A percentile compares a stretch with the other conserved stretches of the same genome.
Evolutionary conservation across 1,140 invertebrate genomes (phyloP).

Genomic region (Lanistes nyassanus): DNA sequence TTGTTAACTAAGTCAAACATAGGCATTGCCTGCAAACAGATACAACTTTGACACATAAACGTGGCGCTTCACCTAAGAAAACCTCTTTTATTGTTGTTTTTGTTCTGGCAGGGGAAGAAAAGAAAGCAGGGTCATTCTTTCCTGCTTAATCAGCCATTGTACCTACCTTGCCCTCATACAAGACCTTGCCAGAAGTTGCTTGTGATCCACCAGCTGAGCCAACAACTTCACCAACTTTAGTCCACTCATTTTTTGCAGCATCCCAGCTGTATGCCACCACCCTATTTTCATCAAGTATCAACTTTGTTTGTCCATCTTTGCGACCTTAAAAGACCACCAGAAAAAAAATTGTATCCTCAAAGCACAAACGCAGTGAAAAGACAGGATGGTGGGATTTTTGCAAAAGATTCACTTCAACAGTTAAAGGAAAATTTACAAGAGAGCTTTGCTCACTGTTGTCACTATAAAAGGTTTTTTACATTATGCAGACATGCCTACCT

Average conservation of each 20-base stretch:
- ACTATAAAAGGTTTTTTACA: no score
- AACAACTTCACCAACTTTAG: slow-evolving; percentile 88
- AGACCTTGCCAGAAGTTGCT: slow-evolving; percentile 75
- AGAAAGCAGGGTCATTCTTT: no score
- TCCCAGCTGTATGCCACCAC: slow-evolving; percentile 80
- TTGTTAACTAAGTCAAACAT: no score
- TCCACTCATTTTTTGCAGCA: slow-evolving; percentile 78
- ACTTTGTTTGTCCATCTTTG: slow-evolving; percentile 84
- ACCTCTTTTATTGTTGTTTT: no score
- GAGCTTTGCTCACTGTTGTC: neutral
- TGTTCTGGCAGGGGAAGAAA: no score
- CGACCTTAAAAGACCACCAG: slow-evolving; percentile 39
- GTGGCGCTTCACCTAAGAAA: no score
- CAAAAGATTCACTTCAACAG: neutral
- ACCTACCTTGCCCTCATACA: slow-evolving; percentile 78
- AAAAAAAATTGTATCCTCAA: slow-evolving; percentile 3
- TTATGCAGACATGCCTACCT: no score
- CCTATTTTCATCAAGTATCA: slow-evolving; percentile 79
- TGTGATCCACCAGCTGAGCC: slow-evolving; percentile 78
- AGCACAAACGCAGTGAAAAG: neutral
- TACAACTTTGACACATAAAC: no score
- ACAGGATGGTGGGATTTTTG: no score
- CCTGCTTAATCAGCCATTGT: no score
- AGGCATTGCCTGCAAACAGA: no score
- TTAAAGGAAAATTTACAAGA: neutral